Conservation (phyloP, 2,113 vertebrate species). For the Channa argus region DNA sequence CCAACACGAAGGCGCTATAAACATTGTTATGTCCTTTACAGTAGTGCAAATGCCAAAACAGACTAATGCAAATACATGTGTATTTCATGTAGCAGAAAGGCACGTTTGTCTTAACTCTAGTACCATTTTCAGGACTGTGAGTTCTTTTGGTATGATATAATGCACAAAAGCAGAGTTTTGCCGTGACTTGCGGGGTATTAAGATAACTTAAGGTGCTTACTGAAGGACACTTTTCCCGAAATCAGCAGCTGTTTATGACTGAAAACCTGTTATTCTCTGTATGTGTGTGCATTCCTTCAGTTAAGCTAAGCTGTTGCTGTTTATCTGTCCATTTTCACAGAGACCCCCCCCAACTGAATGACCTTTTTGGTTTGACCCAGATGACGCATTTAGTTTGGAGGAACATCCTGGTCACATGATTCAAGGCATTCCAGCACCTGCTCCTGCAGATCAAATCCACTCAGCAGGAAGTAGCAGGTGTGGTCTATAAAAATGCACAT, state of each 20-base stretch:
- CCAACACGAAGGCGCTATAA: conserved; percentile 45
- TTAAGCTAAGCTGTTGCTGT: conserved; percentile 63
- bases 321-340: conserved; percentile 62
- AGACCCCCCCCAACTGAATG: conserved; percentile 63
- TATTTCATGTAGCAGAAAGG: conserved; percentile 73
- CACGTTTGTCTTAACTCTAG: conserved; percentile 67
- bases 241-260: conserved; percentile 67
- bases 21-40: conserved; percentile 52
- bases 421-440: conserved; percentile 81
- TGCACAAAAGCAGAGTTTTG: conserved; percentile 44
- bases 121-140: conserved; percentile 24
- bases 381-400: conserved; percentile 83
- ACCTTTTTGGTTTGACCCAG: conserved; percentile 82
- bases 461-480: conserved; percentile 84
- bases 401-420: conserved; percentile 81
- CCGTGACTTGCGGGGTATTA: conserved; percentile 50
- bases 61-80: conserved; percentile 44
- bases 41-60: conserved; percentile 78
- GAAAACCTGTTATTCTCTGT: conserved; percentile 38
- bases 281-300: conserved; percentile 56
- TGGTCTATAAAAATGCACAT: conserved; percentile 80
- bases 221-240: conserved; percentile 69
- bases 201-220: conserved; percentile 63
- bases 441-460: conserved; percentile 79
- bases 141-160: conserved; percentile 57